phyloP scores from a whole-genome alignment of 1,140 invertebrate species.

The Notospermus geniculatus region DNA sequence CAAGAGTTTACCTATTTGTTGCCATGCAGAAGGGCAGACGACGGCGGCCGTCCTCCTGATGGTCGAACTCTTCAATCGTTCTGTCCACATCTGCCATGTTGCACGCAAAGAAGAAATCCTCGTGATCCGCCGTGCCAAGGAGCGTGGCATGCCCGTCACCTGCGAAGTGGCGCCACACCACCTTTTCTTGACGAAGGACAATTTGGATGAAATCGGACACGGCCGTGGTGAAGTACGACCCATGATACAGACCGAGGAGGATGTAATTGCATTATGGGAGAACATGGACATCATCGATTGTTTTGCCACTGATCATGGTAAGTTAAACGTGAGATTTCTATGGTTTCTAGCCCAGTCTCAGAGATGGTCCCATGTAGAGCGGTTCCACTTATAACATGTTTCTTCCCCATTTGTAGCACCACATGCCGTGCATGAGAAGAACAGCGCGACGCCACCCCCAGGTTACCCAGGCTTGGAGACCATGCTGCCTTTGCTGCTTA shows the following conservation, averaged over 20 bases:
- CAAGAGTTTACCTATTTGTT: slow-evolving; percentile 83
- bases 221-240: slow-evolving; percentile 80
- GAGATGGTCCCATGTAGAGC: no score
- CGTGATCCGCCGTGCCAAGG: slow-evolving; percentile 60
- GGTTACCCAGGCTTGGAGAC: slow-evolving; percentile 98
- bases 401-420: slow-evolving; percentile 68
- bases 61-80: slow-evolving; percentile 79
- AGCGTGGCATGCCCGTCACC: slow-evolving; percentile 75
- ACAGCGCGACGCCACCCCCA: slow-evolving; percentile 45
- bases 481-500: slow-evolving; percentile 90
- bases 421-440: slow-evolving; percentile 87
- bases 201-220: slow-evolving; percentile 62
- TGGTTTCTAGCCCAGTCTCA: no score
- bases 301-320: slow-evolving; percentile 98
- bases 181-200: slow-evolving; percentile 75
- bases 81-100: slow-evolving; percentile 95
- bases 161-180: slow-evolving; percentile 99
- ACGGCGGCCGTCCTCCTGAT: slow-evolving; percentile 87
- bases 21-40: slow-evolving; percentile 93
- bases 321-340: no score
- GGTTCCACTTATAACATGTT: no score
- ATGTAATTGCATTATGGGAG: slow-evolving; percentile 95
- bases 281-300: slow-evolving; percentile 95
- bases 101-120: slow-evolving; percentile 81
- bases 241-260: slow-evolving; percentile 76